These are phyloP conservation scores for Callorhinus ursinus DNA, from an alignment of 2,113 vertebrate species.

Conservation along the genomic window DNA sequence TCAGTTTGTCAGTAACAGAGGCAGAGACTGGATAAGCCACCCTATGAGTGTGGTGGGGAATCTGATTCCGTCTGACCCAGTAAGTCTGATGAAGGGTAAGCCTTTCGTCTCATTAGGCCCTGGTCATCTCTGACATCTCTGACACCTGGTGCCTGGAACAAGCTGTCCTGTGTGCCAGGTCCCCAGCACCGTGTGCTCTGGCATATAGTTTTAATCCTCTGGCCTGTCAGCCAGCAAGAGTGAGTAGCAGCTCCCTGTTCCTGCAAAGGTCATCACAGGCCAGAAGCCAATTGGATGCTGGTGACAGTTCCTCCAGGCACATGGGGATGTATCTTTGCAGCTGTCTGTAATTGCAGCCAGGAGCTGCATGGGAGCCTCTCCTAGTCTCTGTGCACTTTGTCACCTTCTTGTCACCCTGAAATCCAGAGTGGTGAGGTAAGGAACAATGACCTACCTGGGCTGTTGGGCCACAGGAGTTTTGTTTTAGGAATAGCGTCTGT, in stretches of 20 bases:
- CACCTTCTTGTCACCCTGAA: slow-evolving; percentile 42
- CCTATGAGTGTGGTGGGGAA: background rate
- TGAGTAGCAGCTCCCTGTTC: slow-evolving; percentile 46
- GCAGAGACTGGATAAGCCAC: background rate
- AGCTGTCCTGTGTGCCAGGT: slow-evolving; percentile 64
- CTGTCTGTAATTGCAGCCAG: background rate
- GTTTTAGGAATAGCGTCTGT: slow-evolving; percentile 24
- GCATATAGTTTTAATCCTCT: slow-evolving; percentile 49
- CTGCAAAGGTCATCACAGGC: slow-evolving; percentile 71
- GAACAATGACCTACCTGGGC: background rate
- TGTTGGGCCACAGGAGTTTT: background rate
- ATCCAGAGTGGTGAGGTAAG: background rate
- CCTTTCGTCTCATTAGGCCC: background rate
- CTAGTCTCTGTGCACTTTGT: background rate
- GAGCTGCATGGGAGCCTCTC: background rate
- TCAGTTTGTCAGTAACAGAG: background rate
- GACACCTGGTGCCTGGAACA: slow-evolving; percentile 73
- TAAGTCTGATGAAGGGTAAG: slow-evolving; percentile 43
- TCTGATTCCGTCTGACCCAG: slow-evolving; percentile 17
- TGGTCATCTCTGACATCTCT: slow-evolving; percentile 59
- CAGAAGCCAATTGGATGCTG: slow-evolving; percentile 48
- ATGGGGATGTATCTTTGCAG: background rate
- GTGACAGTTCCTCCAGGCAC: background rate
- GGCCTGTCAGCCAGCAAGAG: slow-evolving; percentile 47
- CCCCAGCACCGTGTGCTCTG: slow-evolving; percentile 59